Conservation (phyloP, 2,113 vertebrate species). For the Psittacara wagleri region DNA sequence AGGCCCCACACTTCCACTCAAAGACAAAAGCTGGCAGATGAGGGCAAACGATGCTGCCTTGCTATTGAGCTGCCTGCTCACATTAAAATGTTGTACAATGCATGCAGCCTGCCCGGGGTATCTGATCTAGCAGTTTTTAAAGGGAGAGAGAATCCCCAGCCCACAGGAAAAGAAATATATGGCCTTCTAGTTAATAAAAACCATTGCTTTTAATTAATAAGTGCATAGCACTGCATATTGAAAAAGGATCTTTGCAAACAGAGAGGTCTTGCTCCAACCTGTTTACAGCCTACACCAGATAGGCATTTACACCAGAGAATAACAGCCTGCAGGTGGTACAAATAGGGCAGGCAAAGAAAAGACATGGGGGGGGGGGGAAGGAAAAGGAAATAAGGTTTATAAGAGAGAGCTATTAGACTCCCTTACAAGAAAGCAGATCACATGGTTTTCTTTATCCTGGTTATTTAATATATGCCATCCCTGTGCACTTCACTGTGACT, state of each 20-base stretch:
- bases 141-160: neutral
- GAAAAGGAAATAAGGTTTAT: slow-evolving; percentile 28
- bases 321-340: neutral
- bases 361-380: neutral
- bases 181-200: neutral
- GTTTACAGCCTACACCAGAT: neutral
- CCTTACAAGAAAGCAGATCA: slow-evolving; percentile 43
- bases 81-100: slow-evolving; percentile 20
- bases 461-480: slow-evolving; percentile 54
- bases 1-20: slow-evolving; percentile 62
- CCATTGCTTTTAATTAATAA: neutral
- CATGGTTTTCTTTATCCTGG: slow-evolving; percentile 53
- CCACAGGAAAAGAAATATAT: neutral
- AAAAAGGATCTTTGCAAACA: neutral
- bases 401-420: slow-evolving; percentile 32
- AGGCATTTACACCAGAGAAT: neutral
- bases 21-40: slow-evolving; percentile 66
- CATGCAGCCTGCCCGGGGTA: neutral
- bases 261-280: neutral
- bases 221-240: neutral
- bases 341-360: neutral
- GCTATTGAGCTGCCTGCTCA: neutral
- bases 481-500: slow-evolving; percentile 21
- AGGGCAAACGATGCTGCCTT: slow-evolving; percentile 45
- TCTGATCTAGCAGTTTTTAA: neutral